Evolutionary conservation across 2,888 invertebrate species (phyloP), one percentile per base, ranked within the genome.

Genomic region (Nowickia ferox): DNA sequence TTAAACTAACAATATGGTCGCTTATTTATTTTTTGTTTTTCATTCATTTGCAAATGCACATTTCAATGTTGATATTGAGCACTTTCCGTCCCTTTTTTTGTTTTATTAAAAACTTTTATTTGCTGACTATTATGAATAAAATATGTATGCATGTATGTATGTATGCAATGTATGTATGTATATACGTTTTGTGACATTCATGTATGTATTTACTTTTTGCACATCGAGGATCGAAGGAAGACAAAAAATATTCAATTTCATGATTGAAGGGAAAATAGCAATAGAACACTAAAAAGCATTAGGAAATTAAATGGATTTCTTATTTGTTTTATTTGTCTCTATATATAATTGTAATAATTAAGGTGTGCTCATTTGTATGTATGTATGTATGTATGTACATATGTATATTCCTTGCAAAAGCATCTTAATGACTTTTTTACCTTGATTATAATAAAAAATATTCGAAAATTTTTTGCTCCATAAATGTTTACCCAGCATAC

Each of bases 381-480:
- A 53, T 11, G 0, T 11, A 19, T 53, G 0, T 30, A 17, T 19
- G 11, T 22, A 55, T 22, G 15, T 17, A 53, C 9, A 3, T 2
- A 19, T 4, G 53, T 11, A 65, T 22, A 11, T 10, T 4, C 10
- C 0, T 17, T 17, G 3, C 19, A 40, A 15, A 57, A 44, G 38
- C 30, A 57, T 42, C 30, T 46, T n/a, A 30, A 71, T 42, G 17
- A 13, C 19, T 38, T 38, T 51, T 51, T 75, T 46, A 66, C 68
- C 68, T 78, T 78, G 77, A 59, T n/a, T 68, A 51, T 9, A 59
- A 19, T 61, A 61, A 17, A 61, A 51, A 51, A 9, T 46, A 66
- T 48, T 22, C 30, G 3, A 38, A 69, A 51, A 48, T 42, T 13
- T 51, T 6, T 9, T 19, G 15, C 46, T 19, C 46, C n/a, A 48